These are phyloP conservation scores for Pseudomyrmex gracilis DNA, from an alignment of 1,140 invertebrate species.

Conservation along the genomic window DNA sequence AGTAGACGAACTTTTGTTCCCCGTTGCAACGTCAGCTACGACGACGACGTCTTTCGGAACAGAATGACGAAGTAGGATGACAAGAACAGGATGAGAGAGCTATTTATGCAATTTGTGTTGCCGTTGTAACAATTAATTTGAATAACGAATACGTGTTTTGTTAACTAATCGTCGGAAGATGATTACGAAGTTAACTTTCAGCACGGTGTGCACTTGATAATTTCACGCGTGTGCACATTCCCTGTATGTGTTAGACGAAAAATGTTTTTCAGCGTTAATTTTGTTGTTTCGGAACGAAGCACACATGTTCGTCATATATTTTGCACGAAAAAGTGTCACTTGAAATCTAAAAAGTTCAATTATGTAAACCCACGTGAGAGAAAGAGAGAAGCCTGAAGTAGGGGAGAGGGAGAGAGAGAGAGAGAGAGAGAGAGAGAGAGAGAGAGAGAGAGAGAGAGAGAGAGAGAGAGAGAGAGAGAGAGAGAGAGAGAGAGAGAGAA, in stretches of 20 bases:
- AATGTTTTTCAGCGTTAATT: background rate
- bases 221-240: too few relatives aligned
- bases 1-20: conserved; percentile 10
- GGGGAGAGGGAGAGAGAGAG: too few relatives aligned
- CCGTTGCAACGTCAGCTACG: background rate
- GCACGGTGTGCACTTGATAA: background rate
- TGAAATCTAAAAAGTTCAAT: conserved; percentile 28
- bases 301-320: background rate
- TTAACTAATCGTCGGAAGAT: conserved; percentile 1
- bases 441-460: conserved; percentile 6
- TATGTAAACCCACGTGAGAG: conserved; percentile 6
- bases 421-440: too few relatives aligned
- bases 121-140: conserved; percentile 7
- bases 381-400: too few relatives aligned
- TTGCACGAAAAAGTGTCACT: background rate
- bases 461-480: too few relatives aligned
- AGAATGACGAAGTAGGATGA: background rate
- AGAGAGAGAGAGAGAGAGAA: too few relatives aligned
- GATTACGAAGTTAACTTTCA: background rate
- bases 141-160: conserved; percentile 6
- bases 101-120: conserved; percentile 7
- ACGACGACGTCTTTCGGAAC: background rate
- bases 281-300: background rate
- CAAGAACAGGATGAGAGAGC: background rate
- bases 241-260: background rate